Conservation (phyloP, 2,113 vertebrate genomes). For the Burhinus oedicnemus region DNA sequence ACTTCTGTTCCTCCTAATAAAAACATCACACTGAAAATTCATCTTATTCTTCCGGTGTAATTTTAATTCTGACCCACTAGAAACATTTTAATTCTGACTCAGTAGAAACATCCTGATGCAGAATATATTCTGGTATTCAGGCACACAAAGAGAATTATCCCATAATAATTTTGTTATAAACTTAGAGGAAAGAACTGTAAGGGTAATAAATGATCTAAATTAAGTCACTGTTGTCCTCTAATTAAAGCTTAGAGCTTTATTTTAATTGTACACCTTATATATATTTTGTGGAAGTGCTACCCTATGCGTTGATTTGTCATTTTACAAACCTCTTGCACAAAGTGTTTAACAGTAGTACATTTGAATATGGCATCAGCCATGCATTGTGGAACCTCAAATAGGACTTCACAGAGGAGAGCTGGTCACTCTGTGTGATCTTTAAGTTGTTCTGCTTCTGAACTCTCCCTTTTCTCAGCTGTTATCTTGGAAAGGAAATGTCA, state of each 20-base stretch:
- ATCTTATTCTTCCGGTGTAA: neutral
- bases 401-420: neutral
- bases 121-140: neutral
- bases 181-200: neutral
- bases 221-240: neutral
- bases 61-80: neutral
- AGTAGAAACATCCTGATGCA: neutral
- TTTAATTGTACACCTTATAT: neutral
- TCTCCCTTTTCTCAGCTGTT: neutral
- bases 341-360: neutral
- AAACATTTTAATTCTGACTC: neutral
- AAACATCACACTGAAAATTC: neutral
- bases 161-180: neutral
- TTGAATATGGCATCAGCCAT: neutral
- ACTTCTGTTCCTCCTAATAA: neutral
- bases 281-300: neutral
- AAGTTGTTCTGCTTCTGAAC: neutral
- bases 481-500: neutral
- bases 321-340: neutral
- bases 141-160: neutral
- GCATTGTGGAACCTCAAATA: neutral
- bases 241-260: neutral
- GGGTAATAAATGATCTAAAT: neutral
- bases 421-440: neutral
- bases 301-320: neutral